These are phyloP conservation scores for Potorous gilbertii DNA, from an alignment of 2,797 vertebrate genomes.

Conservation along the genomic window DNA sequence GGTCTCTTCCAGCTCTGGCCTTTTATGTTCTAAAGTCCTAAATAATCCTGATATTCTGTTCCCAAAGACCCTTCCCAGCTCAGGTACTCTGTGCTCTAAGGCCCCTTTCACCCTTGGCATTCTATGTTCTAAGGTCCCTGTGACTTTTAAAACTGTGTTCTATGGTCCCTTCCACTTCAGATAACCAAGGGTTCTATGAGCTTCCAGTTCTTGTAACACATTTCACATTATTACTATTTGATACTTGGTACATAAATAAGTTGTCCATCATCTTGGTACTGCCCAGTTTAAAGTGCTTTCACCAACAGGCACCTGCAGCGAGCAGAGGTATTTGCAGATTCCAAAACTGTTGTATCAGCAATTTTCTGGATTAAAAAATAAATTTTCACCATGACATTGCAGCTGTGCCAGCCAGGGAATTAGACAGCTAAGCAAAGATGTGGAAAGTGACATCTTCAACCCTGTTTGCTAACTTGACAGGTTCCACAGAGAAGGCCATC, in stretches of 20 bases:
- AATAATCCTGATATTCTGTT: neutral
- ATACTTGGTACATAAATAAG: neutral
- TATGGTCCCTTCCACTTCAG: neutral
- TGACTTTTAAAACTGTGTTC: neutral
- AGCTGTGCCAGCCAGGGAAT: neutral
- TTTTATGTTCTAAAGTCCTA: neutral
- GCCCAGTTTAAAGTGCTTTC: constrained; percentile 28
- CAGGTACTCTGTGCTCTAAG: neutral
- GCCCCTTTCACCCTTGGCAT: neutral
- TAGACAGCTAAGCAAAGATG: neutral
- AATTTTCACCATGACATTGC: neutral
- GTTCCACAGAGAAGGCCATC: neutral
- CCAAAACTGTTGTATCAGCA: constrained; percentile 18
- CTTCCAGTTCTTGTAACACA: neutral
- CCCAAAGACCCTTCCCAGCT: neutral
- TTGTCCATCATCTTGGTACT: constrained; percentile 30
- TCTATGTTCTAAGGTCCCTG: neutral
- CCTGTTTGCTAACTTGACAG: neutral
- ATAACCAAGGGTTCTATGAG: neutral
- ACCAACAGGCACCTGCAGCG: neutral
- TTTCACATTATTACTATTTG: neutral
- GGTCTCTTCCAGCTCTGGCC: neutral
- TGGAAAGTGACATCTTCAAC: neutral
- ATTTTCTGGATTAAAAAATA: neutral
- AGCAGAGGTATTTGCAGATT: constrained; percentile 16